Evolutionary conservation across 2,113 vertebrate genomes (phyloP).

Genomic region (Toxotes jaculatrix): DNA sequence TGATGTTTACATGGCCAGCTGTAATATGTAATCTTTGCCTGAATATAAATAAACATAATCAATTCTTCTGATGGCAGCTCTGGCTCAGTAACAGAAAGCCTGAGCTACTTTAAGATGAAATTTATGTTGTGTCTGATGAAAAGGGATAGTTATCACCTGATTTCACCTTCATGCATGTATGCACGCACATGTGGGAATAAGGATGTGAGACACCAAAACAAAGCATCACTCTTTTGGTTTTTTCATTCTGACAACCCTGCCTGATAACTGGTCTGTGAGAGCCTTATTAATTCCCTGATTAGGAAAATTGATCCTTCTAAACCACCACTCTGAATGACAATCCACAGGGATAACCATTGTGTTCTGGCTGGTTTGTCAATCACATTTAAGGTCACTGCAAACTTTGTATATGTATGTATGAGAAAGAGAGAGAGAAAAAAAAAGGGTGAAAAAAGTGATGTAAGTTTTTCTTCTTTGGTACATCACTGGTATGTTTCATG

Average conservation of each 20-base stretch:
- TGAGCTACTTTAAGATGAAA: conserved; percentile 24
- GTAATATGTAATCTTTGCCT: conserved; percentile 25
- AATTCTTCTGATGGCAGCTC: background rate
- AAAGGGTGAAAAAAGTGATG: too few species aligned
- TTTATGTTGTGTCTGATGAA: conserved; percentile 24
- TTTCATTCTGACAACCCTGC: background rate
- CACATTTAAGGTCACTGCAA: background rate
- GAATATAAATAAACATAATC: conserved; percentile 10
- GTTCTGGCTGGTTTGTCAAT: conserved; percentile 3
- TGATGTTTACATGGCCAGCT: conserved; percentile 59
- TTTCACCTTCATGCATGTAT: background rate
- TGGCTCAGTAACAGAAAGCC: conserved; percentile 34
- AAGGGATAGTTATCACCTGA: conserved; percentile 29
- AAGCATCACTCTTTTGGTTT: background rate
- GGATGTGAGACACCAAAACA: background rate
- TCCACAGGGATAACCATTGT: background rate
- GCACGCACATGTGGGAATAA: background rate
- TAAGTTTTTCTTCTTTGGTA: background rate
- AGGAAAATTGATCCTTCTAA: conserved; percentile 42
- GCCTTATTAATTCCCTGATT: conserved; percentile 62
- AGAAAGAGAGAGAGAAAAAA: background rate
- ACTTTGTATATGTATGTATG: background rate
- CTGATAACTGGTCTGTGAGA: conserved; percentile 34
- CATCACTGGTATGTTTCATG: background rate
- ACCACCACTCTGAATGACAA: conserved; percentile 41